Evolutionary conservation across 1,140 invertebrate genomes (phyloP).

Genomic region (Holcopasites calliopsidis): DNA sequence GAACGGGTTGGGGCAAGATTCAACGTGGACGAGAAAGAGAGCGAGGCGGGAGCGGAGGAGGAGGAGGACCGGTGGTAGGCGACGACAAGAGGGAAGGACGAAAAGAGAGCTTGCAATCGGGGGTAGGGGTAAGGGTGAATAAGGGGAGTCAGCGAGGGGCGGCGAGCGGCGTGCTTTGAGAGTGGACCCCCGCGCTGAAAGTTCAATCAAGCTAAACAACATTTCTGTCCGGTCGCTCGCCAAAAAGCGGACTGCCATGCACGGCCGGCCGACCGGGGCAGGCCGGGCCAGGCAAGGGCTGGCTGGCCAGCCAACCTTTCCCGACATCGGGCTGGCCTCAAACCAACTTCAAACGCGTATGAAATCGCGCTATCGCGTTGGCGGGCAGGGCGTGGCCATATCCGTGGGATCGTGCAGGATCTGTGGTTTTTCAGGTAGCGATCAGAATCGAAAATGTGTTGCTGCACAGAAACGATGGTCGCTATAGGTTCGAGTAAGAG

Average conservation of each 20-base stretch:
- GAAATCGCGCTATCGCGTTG: constrained; percentile 68
- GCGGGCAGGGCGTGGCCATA: constrained; percentile 54
- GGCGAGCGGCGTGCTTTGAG: constrained; percentile 60
- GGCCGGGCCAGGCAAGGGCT: constrained; percentile 62
- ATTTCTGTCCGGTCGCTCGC: constrained; percentile 72
- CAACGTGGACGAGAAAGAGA: constrained; percentile 18
- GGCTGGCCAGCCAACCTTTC: constrained; percentile 70
- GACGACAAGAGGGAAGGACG: not conserved
- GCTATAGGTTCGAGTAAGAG: not conserved
- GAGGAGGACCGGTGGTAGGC: constrained; percentile 16
- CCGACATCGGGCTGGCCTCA: constrained; percentile 72
- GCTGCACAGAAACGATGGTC: constrained; percentile 1
- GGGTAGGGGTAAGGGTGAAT: constrained; percentile 11
- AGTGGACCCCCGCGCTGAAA: constrained; percentile 62
- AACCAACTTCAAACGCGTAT: constrained; percentile 76
- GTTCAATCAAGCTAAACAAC: constrained; percentile 77
- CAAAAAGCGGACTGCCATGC: constrained; percentile 68
- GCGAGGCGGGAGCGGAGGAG: not conserved
- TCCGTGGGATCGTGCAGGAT: constrained; percentile 46
- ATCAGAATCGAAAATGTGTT: constrained; percentile 43
- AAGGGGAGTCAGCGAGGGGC: constrained; percentile 8
- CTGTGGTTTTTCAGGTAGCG: constrained; percentile 46
- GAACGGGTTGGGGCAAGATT: constrained; percentile 11
- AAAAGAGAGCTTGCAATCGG: not conserved
- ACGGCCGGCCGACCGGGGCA: constrained; percentile 63